Evolutionary conservation across 2,888 invertebrate genomes (phyloP).

Genomic region (Teinopalpus imperialis): DNA sequence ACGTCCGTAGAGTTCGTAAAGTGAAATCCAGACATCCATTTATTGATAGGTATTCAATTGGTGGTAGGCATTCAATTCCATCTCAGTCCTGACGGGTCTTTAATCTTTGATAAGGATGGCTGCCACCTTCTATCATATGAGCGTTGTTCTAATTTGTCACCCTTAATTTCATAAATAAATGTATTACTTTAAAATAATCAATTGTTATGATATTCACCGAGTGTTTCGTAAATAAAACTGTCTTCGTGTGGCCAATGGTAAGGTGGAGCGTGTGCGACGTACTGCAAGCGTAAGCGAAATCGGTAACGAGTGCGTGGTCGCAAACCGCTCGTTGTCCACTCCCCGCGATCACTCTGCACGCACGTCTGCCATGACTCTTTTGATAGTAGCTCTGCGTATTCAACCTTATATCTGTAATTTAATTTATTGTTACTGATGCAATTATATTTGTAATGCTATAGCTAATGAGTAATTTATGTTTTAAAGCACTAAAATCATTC

Average conservation of each 20-base stretch:
- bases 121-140: no score
- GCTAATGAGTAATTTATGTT: no score
- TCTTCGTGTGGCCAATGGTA: constrained; percentile 89
- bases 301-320: constrained; percentile 89
- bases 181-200: not conserved
- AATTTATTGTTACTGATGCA: not conserved
- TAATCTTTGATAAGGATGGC: no score
- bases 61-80: no score
- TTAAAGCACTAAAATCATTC: no score
- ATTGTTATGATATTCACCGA: constrained; percentile 75
- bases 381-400: constrained; percentile 76
- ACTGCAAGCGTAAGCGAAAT: constrained; percentile 86
- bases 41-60: no score
- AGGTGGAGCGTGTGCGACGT: constrained; percentile 79
- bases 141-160: no score
- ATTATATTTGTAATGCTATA: no score
- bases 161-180: no score
- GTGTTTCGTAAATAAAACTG: constrained; percentile 88
- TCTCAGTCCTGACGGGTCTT: no score
- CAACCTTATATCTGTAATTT: constrained; percentile 52
- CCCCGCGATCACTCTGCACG: constrained; percentile 38
- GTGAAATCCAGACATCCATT: no score
- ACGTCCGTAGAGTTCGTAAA: no score
- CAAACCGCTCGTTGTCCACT: constrained; percentile 72
- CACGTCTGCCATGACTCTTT: constrained; percentile 51